Percentiles rank a stretch among this genome's conserved stretches.
These are phyloP conservation scores for Glaucopsyche alexis DNA, from an alignment of 2,888 invertebrate species.

Conservation along the genomic window DNA sequence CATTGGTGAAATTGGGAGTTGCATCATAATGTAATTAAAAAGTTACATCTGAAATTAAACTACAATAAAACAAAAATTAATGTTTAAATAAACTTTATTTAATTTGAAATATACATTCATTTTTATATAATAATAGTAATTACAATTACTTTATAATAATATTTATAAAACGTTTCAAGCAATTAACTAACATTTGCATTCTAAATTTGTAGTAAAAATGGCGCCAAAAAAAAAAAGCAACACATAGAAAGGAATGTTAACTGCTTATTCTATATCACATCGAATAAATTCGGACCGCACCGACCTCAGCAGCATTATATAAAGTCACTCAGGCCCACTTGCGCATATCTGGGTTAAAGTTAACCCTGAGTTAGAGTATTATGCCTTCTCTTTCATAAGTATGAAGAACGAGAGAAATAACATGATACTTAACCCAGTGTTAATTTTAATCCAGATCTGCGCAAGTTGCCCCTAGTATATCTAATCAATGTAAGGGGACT, in stretches of 20 bases:
- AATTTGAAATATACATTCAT: neutral
- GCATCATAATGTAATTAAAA: too few relatives aligned
- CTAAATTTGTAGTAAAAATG: neutral
- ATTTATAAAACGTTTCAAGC: neutral
- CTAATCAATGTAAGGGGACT: too few relatives aligned
- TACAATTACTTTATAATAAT: neutral
- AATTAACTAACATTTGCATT: neutral
- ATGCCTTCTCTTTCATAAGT: too few relatives aligned
- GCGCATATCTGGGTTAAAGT: too few relatives aligned
- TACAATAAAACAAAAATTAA: neutral
- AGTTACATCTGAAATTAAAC: too few relatives aligned
- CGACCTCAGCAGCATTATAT: neutral
- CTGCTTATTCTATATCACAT: slow-evolving; percentile 19
- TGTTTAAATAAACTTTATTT: neutral
- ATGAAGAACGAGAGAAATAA: too few relatives aligned
- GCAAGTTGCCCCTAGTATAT: too few relatives aligned
- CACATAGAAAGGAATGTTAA: slow-evolving; percentile 1
- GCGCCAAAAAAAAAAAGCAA: slow-evolving; percentile 3
- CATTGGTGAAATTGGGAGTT: too few relatives aligned
- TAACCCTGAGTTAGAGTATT: too few relatives aligned
- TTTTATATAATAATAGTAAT: neutral
- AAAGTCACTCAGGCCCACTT: too few relatives aligned
- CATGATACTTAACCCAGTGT: too few relatives aligned
- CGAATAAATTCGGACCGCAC: neutral
- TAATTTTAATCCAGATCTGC: too few relatives aligned